Evolutionary conservation across 92 coral and sea anemone species (phyloP), one percentile per base, ranked within the genome.

Genomic region (Zoanthus sociatus): DNA sequence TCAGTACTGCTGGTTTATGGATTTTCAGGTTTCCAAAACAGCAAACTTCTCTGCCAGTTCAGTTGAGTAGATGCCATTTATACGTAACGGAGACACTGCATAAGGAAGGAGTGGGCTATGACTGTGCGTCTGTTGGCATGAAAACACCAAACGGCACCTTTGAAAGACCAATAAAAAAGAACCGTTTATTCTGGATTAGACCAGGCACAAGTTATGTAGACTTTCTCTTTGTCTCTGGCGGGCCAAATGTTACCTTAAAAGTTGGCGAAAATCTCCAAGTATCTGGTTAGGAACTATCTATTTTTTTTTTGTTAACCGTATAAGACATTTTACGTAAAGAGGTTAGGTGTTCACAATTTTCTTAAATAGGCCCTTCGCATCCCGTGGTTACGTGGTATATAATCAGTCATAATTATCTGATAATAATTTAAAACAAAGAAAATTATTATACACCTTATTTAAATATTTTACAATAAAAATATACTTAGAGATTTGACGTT

Each of bases 41-140:
- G 12, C 98, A 94, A 68, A 86, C 87, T 6, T 92, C 98, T 18
- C 50, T 32, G 11, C 88, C 91, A 17, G 79, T 94, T 42, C 87
- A 47, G 20, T 85, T 94, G 63, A 94, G 95, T 63, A 86, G 73
- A 66, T 94, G 97, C 30, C 90, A 83, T 14, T 68, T 94, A 48
- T 90, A 94, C 81, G 70, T 76, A 14, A 37, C 94, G 14, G 94
- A 91, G 33, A 50, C 86, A 47, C 76, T 94, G 3, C 87, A 90
- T 89, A 94, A 92, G 74, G 93, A 90, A 79, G 82, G 85, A 18
- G 48, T 6, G 21, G 78, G 42, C 1, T 18, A 20, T 5, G 98
- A 91, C 69, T 90, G 91, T 50, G 91, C 77, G 16, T 94, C 98
- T n/a, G 95, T 93, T 16, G 95, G 96, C 7, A 94, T 93, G 88